A percentile compares a stretch with the other conserved stretches of the same genome.
These are phyloP conservation scores for Procambarus virginalis DNA, from an alignment of 1,140 invertebrate species.

Conservation along the genomic window DNA sequence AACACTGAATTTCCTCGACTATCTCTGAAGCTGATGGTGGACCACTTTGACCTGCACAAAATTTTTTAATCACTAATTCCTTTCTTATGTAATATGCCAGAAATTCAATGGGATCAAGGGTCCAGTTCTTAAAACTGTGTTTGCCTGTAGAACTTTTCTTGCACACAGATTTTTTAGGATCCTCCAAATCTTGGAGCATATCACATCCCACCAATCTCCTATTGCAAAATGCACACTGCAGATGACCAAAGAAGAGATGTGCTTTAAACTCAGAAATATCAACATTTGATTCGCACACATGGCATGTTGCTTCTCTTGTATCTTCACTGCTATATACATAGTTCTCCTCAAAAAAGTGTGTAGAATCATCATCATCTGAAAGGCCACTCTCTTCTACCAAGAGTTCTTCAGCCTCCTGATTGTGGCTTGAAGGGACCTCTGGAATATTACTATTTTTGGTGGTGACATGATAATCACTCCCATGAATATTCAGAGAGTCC, in stretches of 20 bases:
- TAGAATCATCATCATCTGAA: not conserved
- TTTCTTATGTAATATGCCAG: slow-evolving; percentile 41
- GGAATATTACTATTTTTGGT: not conserved
- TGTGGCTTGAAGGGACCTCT: not conserved
- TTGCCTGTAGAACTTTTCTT: not conserved
- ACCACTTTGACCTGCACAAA: slow-evolving; percentile 30
- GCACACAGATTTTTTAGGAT: slow-evolving; percentile 24
- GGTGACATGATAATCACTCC: not conserved
- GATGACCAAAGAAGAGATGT: slow-evolving; percentile 36
- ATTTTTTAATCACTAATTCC: slow-evolving; percentile 40
- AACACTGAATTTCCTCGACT: slow-evolving; percentile 15
- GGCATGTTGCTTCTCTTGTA: not conserved
- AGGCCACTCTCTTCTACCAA: not conserved
- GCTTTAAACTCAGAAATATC: not conserved
- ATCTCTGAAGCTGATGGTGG: slow-evolving; percentile 36
- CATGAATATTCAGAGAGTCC: not conserved
- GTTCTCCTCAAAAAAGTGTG: slow-evolving; percentile 25
- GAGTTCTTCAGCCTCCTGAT: not conserved
- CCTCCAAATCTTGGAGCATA: slow-evolving; percentile 18
- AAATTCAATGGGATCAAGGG: slow-evolving; percentile 37
- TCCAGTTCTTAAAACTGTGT: slow-evolving; percentile 25
- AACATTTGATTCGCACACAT: slow-evolving; percentile 39
- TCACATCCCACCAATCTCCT: slow-evolving; percentile 25
- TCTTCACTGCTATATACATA: not conserved
- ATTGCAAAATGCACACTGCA: slow-evolving; percentile 36